Percentiles rank a stretch among this genome's conserved stretches.
These are phyloP conservation scores for Papilio polytes DNA, from an alignment of 1,140 invertebrate genomes.

Conservation along the genomic window DNA sequence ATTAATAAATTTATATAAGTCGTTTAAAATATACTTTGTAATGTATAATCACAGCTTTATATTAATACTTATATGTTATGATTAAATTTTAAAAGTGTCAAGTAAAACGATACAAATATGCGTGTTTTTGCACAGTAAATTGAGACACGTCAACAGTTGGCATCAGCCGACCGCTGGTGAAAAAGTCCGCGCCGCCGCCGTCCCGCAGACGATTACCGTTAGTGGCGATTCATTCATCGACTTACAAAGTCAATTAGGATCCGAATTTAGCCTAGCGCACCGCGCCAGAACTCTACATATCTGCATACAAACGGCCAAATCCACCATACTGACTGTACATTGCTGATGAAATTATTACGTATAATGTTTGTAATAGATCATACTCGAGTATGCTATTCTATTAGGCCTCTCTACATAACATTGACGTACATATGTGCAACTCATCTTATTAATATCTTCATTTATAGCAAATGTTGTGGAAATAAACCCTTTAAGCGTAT, in stretches of 20 bases:
- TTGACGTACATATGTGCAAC: constrained; percentile 37
- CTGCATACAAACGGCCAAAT: constrained; percentile 57
- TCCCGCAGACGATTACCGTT: constrained; percentile 55
- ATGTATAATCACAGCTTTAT: background rate
- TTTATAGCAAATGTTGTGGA: background rate
- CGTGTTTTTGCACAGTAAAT: background rate
- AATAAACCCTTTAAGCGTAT: background rate
- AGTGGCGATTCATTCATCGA: constrained; percentile 72
- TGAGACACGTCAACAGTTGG: background rate
- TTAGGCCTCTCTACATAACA: constrained; percentile 21
- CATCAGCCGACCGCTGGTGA: constrained; percentile 39
- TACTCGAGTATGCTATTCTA: constrained; percentile 33
- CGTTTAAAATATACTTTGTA: too few relatives aligned
- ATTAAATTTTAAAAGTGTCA: background rate
- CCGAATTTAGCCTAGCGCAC: constrained; percentile 75
- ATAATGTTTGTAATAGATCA: constrained; percentile 37
- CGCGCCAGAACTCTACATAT: constrained; percentile 68
- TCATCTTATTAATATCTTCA: constrained; percentile 34
- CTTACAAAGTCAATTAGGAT: constrained; percentile 77
- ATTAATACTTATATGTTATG: background rate
- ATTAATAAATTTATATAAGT: background rate
- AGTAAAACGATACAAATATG: background rate
- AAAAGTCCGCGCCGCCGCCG: constrained; percentile 48
- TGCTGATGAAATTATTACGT: constrained; percentile 24
- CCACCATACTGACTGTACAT: constrained; percentile 13